phyloP scores from a whole-genome alignment of 2,797 vertebrate genomes.

The Nothura maculosa region DNA sequence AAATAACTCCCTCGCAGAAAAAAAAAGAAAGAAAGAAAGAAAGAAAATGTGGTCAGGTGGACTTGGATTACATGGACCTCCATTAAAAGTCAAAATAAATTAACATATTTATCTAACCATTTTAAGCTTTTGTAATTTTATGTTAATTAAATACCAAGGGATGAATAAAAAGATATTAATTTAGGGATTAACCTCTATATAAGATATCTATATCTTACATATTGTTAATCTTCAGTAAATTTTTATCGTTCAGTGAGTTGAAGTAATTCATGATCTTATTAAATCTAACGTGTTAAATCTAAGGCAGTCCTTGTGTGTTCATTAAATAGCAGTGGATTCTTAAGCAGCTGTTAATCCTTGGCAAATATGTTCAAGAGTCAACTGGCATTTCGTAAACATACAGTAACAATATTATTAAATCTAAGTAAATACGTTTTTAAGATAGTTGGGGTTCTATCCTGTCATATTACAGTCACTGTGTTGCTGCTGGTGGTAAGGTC shows the following conservation, averaged over 20 bases:
- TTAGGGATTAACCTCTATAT: conserved; percentile 25
- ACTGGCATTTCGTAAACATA: conserved; percentile 63
- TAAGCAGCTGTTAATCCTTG: conserved; percentile 55
- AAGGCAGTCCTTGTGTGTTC: conserved; percentile 24
- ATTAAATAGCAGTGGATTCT: conserved; percentile 51
- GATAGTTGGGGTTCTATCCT: not conserved
- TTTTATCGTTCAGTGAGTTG: conserved; percentile 22
- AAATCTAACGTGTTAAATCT: conserved; percentile 9
- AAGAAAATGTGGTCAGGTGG: not conserved
- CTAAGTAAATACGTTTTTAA: conserved; percentile 53
- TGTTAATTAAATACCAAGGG: conserved; percentile 27
- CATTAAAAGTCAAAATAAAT: conserved; percentile 30
- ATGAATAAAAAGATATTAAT: conserved; percentile 15
- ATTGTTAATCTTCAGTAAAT: conserved; percentile 30
- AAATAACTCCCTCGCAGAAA: not conserved
- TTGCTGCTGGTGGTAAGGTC: not conserved
- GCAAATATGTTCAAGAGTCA: conserved; percentile 59
- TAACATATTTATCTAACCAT: not conserved
- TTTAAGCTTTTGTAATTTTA: not conserved
- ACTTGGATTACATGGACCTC: not conserved
- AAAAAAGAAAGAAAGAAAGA: not conserved
- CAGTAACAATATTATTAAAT: conserved; percentile 28
- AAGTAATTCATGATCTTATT: conserved; percentile 45
- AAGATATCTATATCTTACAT: not conserved
- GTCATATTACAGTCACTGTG: not conserved